These are phyloP conservation scores for Subanguina moxae DNA, from an alignment of 1,140 invertebrate species.

Conservation along the genomic window DNA sequence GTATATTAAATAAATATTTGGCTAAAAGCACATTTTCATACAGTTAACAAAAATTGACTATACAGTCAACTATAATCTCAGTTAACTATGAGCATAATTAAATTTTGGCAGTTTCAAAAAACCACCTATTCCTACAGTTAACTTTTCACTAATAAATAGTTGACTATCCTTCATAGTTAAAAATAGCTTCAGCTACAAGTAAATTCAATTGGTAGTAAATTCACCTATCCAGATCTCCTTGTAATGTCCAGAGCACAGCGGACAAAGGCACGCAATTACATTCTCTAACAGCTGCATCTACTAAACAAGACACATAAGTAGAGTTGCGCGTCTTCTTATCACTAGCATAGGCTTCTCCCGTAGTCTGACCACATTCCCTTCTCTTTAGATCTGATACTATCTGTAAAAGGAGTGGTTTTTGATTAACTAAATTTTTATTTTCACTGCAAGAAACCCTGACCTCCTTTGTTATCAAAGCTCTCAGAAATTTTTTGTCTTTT, in stretches of 20 bases:
- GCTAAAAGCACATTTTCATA: no score
- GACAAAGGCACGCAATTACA: conserved; percentile 36
- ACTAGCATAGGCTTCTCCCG: not conserved
- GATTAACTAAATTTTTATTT: not conserved
- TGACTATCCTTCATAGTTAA: no score
- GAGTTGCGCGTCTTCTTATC: not conserved
- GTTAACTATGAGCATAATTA: no score
- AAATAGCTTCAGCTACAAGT: no score
- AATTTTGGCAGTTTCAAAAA: no score
- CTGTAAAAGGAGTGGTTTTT: conserved; percentile 10
- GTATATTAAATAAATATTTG: no score
- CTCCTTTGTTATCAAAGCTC: not conserved
- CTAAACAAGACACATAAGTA: not conserved
- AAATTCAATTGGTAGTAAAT: no score
- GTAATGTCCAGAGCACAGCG: conserved; percentile 36
- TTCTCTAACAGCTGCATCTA: not conserved
- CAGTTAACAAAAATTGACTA: no score
- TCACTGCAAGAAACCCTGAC: not conserved
- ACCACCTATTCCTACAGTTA: no score
- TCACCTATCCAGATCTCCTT: conserved; percentile 34
- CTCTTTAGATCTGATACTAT: conserved; percentile 1
- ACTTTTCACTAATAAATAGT: not conserved
- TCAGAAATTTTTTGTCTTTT: conserved; percentile 3
- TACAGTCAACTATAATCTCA: no score
- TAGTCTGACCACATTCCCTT: conserved; percentile 6